These are phyloP conservation scores for Sesamia inferens DNA, from an alignment of 2,888 invertebrate genomes.

Conservation along the genomic window DNA sequence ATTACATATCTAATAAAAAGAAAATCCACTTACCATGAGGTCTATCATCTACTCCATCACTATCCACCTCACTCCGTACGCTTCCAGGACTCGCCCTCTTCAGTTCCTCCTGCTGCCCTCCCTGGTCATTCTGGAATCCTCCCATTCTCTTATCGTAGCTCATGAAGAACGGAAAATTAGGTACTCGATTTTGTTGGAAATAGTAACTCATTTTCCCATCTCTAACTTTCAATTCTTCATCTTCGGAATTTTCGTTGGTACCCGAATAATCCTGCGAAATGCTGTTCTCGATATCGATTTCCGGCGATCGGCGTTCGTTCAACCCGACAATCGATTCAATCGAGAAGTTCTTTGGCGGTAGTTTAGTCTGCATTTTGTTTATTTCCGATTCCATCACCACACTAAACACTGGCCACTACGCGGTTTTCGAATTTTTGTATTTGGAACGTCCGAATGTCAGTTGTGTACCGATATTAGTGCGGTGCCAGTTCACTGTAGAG, in stretches of 20 bases:
- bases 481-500: slow-evolving; percentile 61
- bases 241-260: slow-evolving; percentile 78
- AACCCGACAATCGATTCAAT: slow-evolving; percentile 91
- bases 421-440: slow-evolving; percentile 66
- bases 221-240: slow-evolving; percentile 82
- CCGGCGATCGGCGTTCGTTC: slow-evolving; percentile 81
- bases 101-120: slow-evolving; percentile 79
- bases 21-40: slow-evolving; percentile 79
- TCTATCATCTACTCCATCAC: slow-evolving; percentile 85
- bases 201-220: slow-evolving; percentile 85
- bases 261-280: slow-evolving; percentile 81
- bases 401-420: slow-evolving; percentile 65
- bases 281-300: slow-evolving; percentile 86
- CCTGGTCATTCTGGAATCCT: slow-evolving; percentile 73
- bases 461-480: slow-evolving; percentile 73
- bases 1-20: not conserved
- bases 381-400: slow-evolving; percentile 85
- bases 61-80: slow-evolving; percentile 85
- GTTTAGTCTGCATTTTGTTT: slow-evolving; percentile 83
- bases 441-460: slow-evolving; percentile 75
- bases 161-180: slow-evolving; percentile 88
- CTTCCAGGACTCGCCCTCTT: slow-evolving; percentile 86
- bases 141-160: slow-evolving; percentile 84
- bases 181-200: slow-evolving; percentile 84
- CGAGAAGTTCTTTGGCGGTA: slow-evolving; percentile 91